Evolutionary conservation across 1,140 invertebrate species (phyloP), one percentile per base, ranked within the genome.

Genomic region (Leptinotarsa texana): DNA sequence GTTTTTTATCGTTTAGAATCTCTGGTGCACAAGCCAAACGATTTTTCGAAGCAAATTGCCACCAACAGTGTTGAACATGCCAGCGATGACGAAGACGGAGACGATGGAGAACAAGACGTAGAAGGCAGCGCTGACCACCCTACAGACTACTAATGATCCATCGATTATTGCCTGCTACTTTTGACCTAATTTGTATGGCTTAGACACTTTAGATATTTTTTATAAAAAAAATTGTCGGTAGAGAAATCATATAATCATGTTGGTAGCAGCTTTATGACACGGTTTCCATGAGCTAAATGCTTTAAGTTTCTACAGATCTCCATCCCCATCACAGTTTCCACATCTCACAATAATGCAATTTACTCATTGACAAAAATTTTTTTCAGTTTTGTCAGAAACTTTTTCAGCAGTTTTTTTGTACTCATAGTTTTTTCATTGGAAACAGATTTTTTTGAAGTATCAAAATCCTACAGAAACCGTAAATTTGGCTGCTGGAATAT

Each of bases 61-160:
- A 77, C 8, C 27, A 81, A 81, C 70, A 80, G 72, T 49, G 69
- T 78, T 24, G 76, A 80, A 49, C 74, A 76, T 87, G 80, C 80
- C 88, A 85, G 86, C 75, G 91, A 93, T 79, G 91, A 92, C 78
- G 91, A 92, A 78, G 91, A 91, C 69, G 91, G 89, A 48, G 89
- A 90, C 78, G 90, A 91, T 77, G 88, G 89, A 33, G 88, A 90
- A 74, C 89, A 92, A 78, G 91, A 92, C 77, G 86, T 92, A 74
- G 93, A 94, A 83, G 93, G 93, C 42, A 93, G 92, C 70, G 92
- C 92, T 73, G 92, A 94, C 86, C 91, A 92, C 85, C 91, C 92
- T 48, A 85, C 93, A 77, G 92, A 93, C 84, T 93, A 94, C 84
- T 94, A 93, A 89, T 65, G 17, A 65, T 22, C 63, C 11, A 65